Percentiles rank a stretch among this genome's conserved stretches.
These are phyloP conservation scores for Poecile atricapillus DNA, from an alignment of 2,113 vertebrate genomes.

Conservation along the genomic window DNA sequence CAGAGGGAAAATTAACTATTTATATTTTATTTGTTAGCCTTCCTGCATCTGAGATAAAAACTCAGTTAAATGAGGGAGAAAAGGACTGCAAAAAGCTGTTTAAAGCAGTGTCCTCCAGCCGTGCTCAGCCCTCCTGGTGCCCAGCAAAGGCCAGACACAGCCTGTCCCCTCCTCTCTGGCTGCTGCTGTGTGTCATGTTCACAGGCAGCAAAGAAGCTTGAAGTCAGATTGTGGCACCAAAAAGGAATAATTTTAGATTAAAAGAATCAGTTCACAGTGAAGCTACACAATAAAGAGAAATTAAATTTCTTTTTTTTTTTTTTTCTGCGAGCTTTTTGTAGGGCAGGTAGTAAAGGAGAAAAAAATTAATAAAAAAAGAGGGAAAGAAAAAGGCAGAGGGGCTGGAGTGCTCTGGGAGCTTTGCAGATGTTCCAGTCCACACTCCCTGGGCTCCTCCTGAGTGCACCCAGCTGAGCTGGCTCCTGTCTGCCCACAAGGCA, in stretches of 20 bases:
- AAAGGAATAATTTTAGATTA: constrained; percentile 35
- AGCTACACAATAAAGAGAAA: background rate
- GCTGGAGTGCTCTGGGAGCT: background rate
- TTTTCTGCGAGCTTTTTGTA: background rate
- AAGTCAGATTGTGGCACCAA: constrained; percentile 22
- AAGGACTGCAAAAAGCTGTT: background rate
- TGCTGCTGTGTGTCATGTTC: background rate
- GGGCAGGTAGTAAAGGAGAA: background rate
- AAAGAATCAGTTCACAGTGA: constrained; percentile 3
- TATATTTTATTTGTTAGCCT: constrained; percentile 44
- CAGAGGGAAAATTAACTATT: constrained; percentile 47
- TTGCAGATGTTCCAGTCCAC: background rate
- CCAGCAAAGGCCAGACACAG: background rate
- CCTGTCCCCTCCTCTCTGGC: background rate
- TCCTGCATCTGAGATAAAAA: background rate
- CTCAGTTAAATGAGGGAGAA: background rate
- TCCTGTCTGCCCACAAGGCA: background rate
- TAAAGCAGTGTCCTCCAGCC: background rate
- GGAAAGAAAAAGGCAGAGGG: background rate
- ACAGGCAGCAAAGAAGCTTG: constrained; percentile 19
- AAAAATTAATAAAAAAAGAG: background rate
- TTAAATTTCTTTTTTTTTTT: background rate
- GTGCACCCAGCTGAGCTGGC: background rate
- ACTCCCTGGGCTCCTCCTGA: background rate
- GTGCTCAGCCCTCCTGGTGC: background rate